Percentiles rank a stretch among this genome's conserved stretches.
Evolutionary conservation across 2,113 vertebrate genomes (phyloP).

Genomic region (Otis tarda): DNA sequence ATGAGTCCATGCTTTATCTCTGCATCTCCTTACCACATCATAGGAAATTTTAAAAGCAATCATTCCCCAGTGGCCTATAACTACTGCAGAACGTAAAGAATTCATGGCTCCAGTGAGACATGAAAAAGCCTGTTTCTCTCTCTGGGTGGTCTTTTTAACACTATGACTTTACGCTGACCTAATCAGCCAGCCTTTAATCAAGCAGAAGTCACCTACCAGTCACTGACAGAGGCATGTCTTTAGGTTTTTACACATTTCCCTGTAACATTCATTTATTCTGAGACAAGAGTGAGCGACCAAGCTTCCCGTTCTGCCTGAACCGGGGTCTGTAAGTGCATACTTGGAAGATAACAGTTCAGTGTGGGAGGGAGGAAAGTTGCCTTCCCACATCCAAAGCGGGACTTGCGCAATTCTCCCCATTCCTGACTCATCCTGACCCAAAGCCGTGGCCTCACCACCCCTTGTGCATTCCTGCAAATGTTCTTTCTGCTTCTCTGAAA

Average conservation of each 20-base stretch:
- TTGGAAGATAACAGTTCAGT: rapidly evolving
- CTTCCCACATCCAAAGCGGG: rapidly evolving
- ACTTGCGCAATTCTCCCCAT: not conserved
- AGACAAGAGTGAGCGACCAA: not conserved
- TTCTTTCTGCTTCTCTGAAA: not conserved
- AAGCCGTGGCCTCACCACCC: not conserved
- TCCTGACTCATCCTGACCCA: not conserved
- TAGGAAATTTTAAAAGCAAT: not conserved
- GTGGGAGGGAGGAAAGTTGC: not conserved
- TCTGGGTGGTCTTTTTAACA: slow-evolving; percentile 6
- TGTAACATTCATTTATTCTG: not conserved
- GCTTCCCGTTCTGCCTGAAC: rapidly evolving
- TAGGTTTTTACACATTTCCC: not conserved
- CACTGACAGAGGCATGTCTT: not conserved
- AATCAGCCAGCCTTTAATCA: not conserved
- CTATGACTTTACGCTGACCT: not conserved
- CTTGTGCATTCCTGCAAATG: not conserved
- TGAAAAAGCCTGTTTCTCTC: not conserved
- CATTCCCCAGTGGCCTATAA: not conserved
- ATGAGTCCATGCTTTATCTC: not conserved
- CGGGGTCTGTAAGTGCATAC: rapidly evolving
- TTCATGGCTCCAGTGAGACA: not conserved
- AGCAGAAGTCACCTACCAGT: not conserved
- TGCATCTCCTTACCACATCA: not conserved
- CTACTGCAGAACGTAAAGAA: not conserved